Evolutionary conservation across 1,140 invertebrate genomes (phyloP), one percentile per base, ranked within the genome.

Genomic region (Pollicipes pollicipes): DNA sequence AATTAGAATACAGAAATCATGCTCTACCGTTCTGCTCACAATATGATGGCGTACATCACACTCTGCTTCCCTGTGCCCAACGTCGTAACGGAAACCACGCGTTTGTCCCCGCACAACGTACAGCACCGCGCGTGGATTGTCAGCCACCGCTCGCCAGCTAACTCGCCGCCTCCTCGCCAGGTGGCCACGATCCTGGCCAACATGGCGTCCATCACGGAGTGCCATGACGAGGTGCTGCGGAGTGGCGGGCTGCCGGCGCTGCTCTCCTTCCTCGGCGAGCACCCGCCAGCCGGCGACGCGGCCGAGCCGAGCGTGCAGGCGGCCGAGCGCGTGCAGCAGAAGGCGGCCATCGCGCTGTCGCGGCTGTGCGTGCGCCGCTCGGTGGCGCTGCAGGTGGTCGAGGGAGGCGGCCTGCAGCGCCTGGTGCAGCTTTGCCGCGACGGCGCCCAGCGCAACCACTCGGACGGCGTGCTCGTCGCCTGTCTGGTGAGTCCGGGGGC

Each of bases 331-430:
- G 80, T 95, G n/a, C 88, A 91, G 74, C 87, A 88, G 75, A 94
- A 94, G 76, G 85, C 90, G 0, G 88, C 90, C 0, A 90, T 92
- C 67, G 91, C 92, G 28, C 81, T 96, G 21, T 90, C 90, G 0
- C 84, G 87, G 75, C 80, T 95, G 58, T 90, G 88, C 74, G 85
- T 86, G 35, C 85, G 91, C 45, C 82, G 83, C 21, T 84, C 85
- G 73, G 88, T 90, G 0, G 87, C 90, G 0, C 80, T 83, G 66
- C 86, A 88, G 76, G 85, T 94, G 27, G 85, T 90, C 1, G 84
- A 88, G 71, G 80, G 89, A 17, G 87, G 90, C 71, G 91, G 90
- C 27, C 85, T 90, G 66, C 84, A 86, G 68, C 85, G 88, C 77
- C 83, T 95, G 74, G 84, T 90, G 70, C 80, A 84, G 71, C 78